Evolutionary conservation across 2,113 vertebrate genomes (phyloP), one percentile per base, ranked within the genome.

Genomic region (Vireo altiloquus): DNA sequence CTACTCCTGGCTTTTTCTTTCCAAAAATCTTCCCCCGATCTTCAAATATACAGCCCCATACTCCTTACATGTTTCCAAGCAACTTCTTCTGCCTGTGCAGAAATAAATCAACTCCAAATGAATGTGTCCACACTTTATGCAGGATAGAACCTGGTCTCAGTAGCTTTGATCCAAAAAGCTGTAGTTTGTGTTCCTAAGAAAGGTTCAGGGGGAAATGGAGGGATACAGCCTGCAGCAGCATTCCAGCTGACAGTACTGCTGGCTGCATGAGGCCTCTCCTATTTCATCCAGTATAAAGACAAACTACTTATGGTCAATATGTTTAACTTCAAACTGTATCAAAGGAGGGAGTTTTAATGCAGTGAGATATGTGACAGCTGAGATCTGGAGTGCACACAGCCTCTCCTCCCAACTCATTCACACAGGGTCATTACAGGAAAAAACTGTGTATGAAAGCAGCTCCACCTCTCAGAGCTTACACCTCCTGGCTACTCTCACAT

Each of bases 81-180:
- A 54, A 75, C 47, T 71, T 39, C 52, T 79, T 39, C 57, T 60
- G 57, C 31, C 31, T 56, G 11, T 13, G 30, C 49, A 65, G 52
- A 42, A 78, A 79, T 44, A 59, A 76, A 79, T 39, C 12, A 25
- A 17, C 14, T 69, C 59, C 50, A 65, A 60, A 80, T 16, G 5
- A 72, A 24, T 0, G 3, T 6, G 3, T 23, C 18, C 44, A 30
- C 12, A 5, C 18, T 13, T 35, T 7, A 19, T 4, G 14, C 9
- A 78, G 40, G 39, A 40, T 13, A 88, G 56, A 22, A 66, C 22
- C 16, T 24, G 4, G 31, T 20, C 61, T 79, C 22, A 68, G 65
- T 7, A 91, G 44, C 20, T 82, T 39, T 72, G 39, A 52, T n/a
- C 15, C 52, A 79, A 31, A 70, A 33, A 37, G 35, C 16, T 16